Base-by-base conservation (phyloP, 2,113 vertebrate species). In the Columba livia region DNA sequence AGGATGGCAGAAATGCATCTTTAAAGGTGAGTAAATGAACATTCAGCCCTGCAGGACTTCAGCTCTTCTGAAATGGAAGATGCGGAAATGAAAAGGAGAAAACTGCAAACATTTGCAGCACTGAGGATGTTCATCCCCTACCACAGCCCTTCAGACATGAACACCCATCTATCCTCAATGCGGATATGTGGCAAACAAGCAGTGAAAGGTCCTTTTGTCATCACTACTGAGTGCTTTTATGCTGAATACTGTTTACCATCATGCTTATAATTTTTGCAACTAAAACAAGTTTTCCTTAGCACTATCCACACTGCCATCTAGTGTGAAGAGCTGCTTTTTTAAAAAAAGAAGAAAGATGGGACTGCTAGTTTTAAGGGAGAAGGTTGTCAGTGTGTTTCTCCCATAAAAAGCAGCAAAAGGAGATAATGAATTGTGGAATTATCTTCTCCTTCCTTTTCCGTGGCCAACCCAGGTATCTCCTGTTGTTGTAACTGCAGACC, bases 251-350 rank as follows among this genome's bases (percentile, higher is more conserved):
- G 24, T 61, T 56, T 47, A 58, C 16, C 20, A 56, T 44, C 5
- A 24, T 29, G 79, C 32, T 83, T 89, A n/a, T 0, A 1, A 31
- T 69, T 90, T 81, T 86, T 44, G 24, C 11, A 80, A 81, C 57
- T 74, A 69, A 85, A 60, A 25, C 17, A 61, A 69, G 11, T 64
- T 91, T 88, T 29, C 51, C 19, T 31, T 6, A 86, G n/a, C 93
- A 86, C 60, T 84, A 89, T 34, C 86, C 48, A 90, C 48, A 95
- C 88, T 97, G 95, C 96, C 96, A 97, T 71, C 95, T 96, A 96
- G 90, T 89, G 94, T 90, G 91, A 66, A 74, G 48, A 88, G 36
- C 8, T 57, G n/a, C 26, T 79, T 34, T 70, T 78, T 34, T 4
- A 38, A 34, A 40, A 13, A 32, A 51, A 53, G 18, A 26, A 38